phyloP scores from a whole-genome alignment of 2,888 invertebrate genomes.

The Gastracanthus pulcherrimus region DNA sequence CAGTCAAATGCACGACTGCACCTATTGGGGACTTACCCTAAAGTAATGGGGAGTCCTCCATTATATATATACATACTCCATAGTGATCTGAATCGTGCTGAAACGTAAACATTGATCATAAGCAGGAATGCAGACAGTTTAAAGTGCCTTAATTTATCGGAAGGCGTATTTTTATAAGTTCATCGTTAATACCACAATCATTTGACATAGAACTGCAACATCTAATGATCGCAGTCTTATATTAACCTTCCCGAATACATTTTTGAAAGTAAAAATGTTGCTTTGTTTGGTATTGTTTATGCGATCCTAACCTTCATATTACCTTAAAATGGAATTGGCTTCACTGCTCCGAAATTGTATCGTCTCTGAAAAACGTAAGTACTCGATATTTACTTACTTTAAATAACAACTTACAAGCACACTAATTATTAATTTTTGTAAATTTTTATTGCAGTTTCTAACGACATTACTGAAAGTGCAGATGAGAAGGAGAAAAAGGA shows the following conservation, averaged over 20 bases:
- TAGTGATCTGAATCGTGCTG: not conserved
- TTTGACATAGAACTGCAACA: not conserved
- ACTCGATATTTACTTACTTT: not conserved
- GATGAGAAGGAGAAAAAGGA: constrained; percentile 73
- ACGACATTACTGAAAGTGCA: constrained; percentile 46
- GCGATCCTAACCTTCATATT: constrained; percentile 39
- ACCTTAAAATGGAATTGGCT: constrained; percentile 65
- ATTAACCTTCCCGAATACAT: not conserved
- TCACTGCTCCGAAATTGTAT: constrained; percentile 62
- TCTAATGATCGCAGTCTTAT: not conserved
- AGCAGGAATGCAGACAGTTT: not conserved
- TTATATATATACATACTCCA: not conserved
- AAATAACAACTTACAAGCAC: no score
- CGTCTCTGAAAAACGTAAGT: constrained; percentile 63
- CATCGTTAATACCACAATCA: not conserved
- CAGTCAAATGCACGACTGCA: no score
- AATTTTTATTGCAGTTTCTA: constrained; percentile 59
- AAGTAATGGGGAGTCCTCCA: not conserved
- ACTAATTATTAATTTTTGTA: constrained; percentile 48
- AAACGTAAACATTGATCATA: not conserved
- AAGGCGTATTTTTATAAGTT: not conserved
- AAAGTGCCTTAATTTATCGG: not conserved
- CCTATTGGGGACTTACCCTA: not conserved
- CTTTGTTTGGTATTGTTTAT: constrained; percentile 24
- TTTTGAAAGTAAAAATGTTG: not conserved